Conservation (phyloP, 2,888 invertebrate genomes). For the Drosophila leonis region DNA sequence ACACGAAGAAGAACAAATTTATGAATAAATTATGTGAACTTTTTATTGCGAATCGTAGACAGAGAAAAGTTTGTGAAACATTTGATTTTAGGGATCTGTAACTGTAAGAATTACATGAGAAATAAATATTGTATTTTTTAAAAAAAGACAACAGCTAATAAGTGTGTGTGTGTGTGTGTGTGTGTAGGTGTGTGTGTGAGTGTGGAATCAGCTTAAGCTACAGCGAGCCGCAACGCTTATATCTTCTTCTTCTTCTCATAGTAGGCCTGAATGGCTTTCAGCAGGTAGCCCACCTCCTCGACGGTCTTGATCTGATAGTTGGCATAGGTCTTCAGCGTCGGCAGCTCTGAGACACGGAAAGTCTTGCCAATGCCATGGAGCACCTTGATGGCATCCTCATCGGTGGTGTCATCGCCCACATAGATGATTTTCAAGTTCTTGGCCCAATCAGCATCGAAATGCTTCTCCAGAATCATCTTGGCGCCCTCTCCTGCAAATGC, state of each 20-base stretch:
- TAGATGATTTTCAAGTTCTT: slow-evolving; percentile 92
- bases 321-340: slow-evolving; percentile 90
- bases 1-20: neutral
- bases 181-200: slow-evolving; percentile 47
- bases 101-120: slow-evolving; percentile 41
- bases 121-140: slow-evolving; percentile 47
- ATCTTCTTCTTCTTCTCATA: slow-evolving; percentile 84
- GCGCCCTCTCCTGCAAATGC: slow-evolving; percentile 87
- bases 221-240: slow-evolving; percentile 51
- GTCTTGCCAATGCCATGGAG: slow-evolving; percentile 88
- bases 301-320: slow-evolving; percentile 91
- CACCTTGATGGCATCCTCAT: slow-evolving; percentile 96
- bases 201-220: slow-evolving; percentile 79
- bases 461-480: slow-evolving; percentile 91
- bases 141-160: slow-evolving; percentile 33
- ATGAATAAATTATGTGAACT: slow-evolving; percentile 37
- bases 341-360: slow-evolving; percentile 90
- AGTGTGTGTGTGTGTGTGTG: slow-evolving; percentile 31
- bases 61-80: slow-evolving; percentile 39
- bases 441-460: slow-evolving; percentile 92
- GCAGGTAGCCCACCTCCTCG: slow-evolving; percentile 90
- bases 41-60: slow-evolving; percentile 60
- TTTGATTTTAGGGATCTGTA: slow-evolving; percentile 20
- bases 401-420: slow-evolving; percentile 94
- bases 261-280: slow-evolving; percentile 88